Percentiles rank a stretch among this genome's conserved stretches.
phyloP scores from a whole-genome alignment of 1,140 invertebrate genomes.

The Octopus bimaculoides region DNA sequence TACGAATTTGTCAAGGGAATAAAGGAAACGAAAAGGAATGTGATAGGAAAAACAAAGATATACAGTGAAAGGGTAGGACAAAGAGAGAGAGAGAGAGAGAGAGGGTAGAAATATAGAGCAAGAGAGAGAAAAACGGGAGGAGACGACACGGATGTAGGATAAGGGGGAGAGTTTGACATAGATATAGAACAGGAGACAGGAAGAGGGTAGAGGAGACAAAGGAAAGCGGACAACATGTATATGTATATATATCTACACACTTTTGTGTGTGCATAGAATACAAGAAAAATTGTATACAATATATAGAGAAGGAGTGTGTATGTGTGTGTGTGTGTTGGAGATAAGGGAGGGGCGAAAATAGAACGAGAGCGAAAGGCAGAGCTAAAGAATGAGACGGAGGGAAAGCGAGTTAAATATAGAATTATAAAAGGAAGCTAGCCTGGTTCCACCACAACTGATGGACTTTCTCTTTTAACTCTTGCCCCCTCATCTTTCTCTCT shows the following conservation, averaged over 20 bases:
- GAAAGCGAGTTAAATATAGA: not conserved
- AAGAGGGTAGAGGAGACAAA: not conserved
- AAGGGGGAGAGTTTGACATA: not conserved
- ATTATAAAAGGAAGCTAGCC: too few species aligned
- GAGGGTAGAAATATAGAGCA: not conserved
- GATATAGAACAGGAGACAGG: not conserved
- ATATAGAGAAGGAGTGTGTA: not conserved
- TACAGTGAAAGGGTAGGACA: not conserved
- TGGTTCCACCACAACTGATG: too few species aligned
- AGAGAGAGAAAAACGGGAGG: not conserved
- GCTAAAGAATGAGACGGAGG: not conserved
- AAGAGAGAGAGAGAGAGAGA: constrained; percentile 5
- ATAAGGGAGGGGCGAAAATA: not conserved
- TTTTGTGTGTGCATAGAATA: too few species aligned
- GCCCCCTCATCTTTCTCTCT: too few species aligned
- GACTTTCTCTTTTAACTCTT: too few species aligned
- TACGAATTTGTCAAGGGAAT: constrained; percentile 44
- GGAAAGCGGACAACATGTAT: not conserved
- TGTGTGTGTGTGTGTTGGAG: not conserved
- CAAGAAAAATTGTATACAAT: too few species aligned
- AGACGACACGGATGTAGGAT: not conserved
- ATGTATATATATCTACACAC: too few species aligned
- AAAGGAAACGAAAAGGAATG: not conserved
- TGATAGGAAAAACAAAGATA: not conserved
- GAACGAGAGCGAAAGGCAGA: not conserved